Percentiles rank a stretch among this genome's conserved stretches.
Conservation (phyloP, 2,888 invertebrate species). For the Zaprionus bogoriensis region DNA sequence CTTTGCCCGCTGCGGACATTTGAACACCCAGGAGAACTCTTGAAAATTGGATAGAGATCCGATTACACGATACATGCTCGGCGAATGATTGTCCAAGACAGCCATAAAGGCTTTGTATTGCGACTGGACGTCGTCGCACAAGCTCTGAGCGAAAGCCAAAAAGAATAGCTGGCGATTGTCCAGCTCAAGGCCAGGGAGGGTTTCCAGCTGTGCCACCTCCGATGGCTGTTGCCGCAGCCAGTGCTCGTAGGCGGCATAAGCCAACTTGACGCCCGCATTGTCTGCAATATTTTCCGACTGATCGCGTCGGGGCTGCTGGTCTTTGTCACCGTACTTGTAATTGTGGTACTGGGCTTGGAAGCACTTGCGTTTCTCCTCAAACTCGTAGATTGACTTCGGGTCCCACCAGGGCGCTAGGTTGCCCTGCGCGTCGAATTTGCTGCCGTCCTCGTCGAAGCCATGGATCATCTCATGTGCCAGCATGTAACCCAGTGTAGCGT, state of each 20-base stretch:
- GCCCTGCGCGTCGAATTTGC: constrained; percentile 68
- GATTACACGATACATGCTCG: constrained; percentile 76
- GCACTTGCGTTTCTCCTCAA: constrained; percentile 73
- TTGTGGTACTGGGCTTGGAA: constrained; percentile 78
- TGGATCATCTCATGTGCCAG: constrained; percentile 80
- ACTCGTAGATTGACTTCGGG: constrained; percentile 63
- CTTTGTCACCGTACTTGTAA: constrained; percentile 59
- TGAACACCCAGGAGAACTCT: constrained; percentile 79
- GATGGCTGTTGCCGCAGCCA: constrained; percentile 64
- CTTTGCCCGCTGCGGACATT: constrained; percentile 65
- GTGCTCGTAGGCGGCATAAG: constrained; percentile 74
- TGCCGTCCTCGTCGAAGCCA: constrained; percentile 79
- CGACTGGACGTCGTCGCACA: constrained; percentile 75
- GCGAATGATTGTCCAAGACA: constrained; percentile 53
- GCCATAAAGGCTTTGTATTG: constrained; percentile 51
- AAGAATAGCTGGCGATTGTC: constrained; percentile 77
- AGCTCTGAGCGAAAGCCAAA: constrained; percentile 75
- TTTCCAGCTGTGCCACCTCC: constrained; percentile 52
- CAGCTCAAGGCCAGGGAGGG: constrained; percentile 59
- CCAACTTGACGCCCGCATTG: constrained; percentile 79
- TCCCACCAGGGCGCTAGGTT: constrained; percentile 77
- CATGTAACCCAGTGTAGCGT: constrained; percentile 74
- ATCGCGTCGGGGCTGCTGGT: constrained; percentile 49
- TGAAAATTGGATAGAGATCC: constrained; percentile 79
- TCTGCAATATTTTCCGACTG: constrained; percentile 81